phyloP scores from a whole-genome alignment of 2,888 invertebrate species.

The Selenia dentaria region DNA sequence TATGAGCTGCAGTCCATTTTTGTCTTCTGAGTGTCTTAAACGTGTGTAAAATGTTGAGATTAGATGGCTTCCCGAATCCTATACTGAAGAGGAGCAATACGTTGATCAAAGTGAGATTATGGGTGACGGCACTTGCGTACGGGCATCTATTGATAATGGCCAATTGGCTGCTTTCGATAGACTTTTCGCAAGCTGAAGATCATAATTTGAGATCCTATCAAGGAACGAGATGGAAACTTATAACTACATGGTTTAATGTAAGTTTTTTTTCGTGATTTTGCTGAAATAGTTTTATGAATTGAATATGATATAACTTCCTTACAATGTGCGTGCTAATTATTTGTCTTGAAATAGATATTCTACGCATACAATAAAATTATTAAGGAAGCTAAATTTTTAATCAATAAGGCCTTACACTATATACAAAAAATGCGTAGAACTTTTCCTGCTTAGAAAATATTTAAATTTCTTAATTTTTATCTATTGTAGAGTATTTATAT shows the following conservation, averaged over 20 bases:
- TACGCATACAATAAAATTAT: no score
- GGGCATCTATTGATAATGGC: slow-evolving; percentile 51
- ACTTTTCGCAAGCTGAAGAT: slow-evolving; percentile 58
- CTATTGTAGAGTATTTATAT: no score
- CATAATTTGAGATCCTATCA: slow-evolving; percentile 54
- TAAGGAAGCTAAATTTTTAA: no score
- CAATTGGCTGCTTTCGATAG: slow-evolving; percentile 49
- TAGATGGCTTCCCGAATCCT: slow-evolving; percentile 37
- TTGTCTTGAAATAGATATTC: no score
- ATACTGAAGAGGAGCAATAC: slow-evolving; percentile 45
- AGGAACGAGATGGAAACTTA: slow-evolving; percentile 60
- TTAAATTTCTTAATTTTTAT: no score
- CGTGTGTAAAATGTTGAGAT: slow-evolving; percentile 40
- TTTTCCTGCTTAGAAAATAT: no score
- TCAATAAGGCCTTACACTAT: no score
- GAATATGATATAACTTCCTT: no score
- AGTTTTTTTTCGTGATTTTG: slow-evolving; percentile 52
- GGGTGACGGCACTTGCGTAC: slow-evolving; percentile 47
- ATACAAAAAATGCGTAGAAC: no score
- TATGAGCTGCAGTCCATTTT: slow-evolving; percentile 17
- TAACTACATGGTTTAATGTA: slow-evolving; percentile 75
- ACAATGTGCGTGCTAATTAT: no score
- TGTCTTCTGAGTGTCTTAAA: slow-evolving; percentile 9
- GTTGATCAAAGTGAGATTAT: slow-evolving; percentile 57
- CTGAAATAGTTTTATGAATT: no score